These are phyloP conservation scores for Scrobipalpa costella DNA, from an alignment of 2,888 invertebrate genomes.

Conservation along the genomic window DNA sequence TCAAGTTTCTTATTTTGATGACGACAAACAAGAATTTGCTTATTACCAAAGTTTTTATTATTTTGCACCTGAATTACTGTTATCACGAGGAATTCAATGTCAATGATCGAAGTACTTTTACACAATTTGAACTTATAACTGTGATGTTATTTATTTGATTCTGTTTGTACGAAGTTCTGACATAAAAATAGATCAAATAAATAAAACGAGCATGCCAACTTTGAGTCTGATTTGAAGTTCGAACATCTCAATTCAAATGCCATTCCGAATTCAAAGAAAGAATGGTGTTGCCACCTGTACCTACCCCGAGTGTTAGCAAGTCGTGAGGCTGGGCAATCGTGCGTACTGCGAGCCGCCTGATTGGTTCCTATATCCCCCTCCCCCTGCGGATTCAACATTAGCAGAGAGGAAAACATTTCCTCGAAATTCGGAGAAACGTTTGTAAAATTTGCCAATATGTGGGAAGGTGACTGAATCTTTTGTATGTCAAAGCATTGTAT, in stretches of 20 bases:
- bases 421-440: not conserved
- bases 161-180: too few species aligned
- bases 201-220: too few species aligned
- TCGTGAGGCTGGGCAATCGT: conserved; percentile 67
- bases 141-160: too few species aligned
- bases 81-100: not conserved
- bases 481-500: too few species aligned
- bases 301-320: conserved; percentile 52
- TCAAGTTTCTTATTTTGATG: conserved; percentile 13
- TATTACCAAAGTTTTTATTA: not conserved
- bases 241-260: too few species aligned
- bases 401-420: conserved; percentile 31
- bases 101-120: not conserved
- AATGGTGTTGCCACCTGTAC: conserved; percentile 25
- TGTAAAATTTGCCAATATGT: not conserved
- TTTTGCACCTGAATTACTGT: too few species aligned
- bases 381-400: conserved; percentile 40
- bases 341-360: conserved; percentile 69
- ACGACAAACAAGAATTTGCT: conserved; percentile 19
- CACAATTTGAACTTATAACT: too few species aligned
- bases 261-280: conserved; percentile 15
- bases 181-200: too few species aligned
- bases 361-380: conserved; percentile 52
- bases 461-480: too few species aligned
- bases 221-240: too few species aligned